Conservation (phyloP, 2,888 invertebrate species). For the Bibio marci region DNA sequence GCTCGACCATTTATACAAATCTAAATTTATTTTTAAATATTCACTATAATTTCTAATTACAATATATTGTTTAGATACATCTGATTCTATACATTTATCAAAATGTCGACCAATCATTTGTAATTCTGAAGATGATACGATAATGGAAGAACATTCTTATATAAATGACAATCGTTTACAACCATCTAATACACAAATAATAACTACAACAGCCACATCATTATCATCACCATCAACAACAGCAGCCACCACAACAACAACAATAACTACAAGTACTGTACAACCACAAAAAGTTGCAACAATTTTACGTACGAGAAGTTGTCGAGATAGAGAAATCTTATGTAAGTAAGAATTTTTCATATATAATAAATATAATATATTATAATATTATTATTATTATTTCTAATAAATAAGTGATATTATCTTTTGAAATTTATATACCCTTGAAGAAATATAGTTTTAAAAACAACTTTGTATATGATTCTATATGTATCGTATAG, state of each 20-base stretch:
- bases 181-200: no score
- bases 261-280: conserved; percentile 8
- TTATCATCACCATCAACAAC: background rate
- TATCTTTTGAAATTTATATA: no score
- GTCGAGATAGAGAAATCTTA: conserved; percentile 46
- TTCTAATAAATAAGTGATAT: no score
- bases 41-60: no score
- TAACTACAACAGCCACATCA: conserved; percentile 10
- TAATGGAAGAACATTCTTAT: conserved; percentile 25
- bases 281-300: conserved; percentile 33
- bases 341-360: conserved; percentile 22
- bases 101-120: conserved; percentile 28
- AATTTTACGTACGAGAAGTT: conserved; percentile 49
- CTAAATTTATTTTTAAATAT: no score
- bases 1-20: no score
- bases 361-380: background rate
- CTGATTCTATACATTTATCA: conserved; percentile 28
- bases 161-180: conserved; percentile 14
- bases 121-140: conserved; percentile 34
- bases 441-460: no score
- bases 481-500: no score
- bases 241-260: background rate
- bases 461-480: no score
- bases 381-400: no score
- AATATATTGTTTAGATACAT: conserved; percentile 22